Evolutionary conservation across 2,113 vertebrate genomes (phyloP).

Genomic region (Uropsilus gracilis): DNA sequence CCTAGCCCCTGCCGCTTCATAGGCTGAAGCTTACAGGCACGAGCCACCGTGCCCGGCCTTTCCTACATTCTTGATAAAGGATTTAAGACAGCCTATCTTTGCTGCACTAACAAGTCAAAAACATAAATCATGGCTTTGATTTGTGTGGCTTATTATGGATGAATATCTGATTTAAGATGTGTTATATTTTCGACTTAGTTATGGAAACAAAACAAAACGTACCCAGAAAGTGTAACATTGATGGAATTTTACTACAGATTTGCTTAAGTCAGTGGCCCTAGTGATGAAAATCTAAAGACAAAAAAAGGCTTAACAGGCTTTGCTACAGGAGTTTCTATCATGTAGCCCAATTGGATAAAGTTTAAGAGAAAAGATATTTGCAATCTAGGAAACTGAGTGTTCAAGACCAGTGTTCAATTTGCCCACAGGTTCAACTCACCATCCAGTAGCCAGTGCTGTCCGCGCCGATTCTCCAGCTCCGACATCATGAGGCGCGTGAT

Average conservation of each 20-base stretch:
- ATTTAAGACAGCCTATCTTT: neutral
- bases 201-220: conserved; percentile 23
- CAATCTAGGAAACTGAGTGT: rapidly evolving
- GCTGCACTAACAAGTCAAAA: neutral
- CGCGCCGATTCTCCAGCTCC: conserved; percentile 89
- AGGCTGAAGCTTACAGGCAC: no score
- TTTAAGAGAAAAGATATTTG: neutral
- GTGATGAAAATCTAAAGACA: neutral
- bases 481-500: conserved; percentile 92
- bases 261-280: neutral
- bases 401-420: neutral
- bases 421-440: conserved; percentile 84
- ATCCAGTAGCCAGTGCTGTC: conserved; percentile 93
- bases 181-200: neutral
- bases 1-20: no score
- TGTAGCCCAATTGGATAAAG: neutral
- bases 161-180: neutral
- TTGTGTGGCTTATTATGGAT: neutral
- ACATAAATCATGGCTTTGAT: neutral
- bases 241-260: neutral
- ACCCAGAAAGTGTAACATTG: neutral
- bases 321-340: neutral
- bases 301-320: neutral
- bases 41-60: no score
- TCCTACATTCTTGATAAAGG: neutral